A percentile compares a stretch with the other conserved stretches of the same genome.
Evolutionary conservation across 2,113 vertebrate genomes (phyloP).

Genomic region (Naja naja): DNA sequence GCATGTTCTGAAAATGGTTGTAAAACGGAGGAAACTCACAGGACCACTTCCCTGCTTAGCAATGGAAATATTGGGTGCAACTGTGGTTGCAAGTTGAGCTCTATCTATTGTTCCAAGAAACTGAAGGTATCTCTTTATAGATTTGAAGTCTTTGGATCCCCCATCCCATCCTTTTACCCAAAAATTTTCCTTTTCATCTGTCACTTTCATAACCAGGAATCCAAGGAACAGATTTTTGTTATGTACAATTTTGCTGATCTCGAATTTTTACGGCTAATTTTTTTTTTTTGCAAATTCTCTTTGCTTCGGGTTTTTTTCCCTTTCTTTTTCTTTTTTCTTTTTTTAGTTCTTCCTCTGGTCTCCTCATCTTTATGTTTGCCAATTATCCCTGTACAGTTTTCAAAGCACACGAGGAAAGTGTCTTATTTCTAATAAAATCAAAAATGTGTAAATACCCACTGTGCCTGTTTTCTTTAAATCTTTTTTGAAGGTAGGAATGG

Average conservation of each 20-base stretch:
- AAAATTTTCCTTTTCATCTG: neutral
- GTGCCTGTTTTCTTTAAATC: constrained; percentile 42
- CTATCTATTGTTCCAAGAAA: neutral
- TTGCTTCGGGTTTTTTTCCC: constrained; percentile 12
- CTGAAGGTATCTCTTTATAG: constrained; percentile 84
- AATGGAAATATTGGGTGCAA: too few relatives aligned
- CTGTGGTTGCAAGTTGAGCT: too few relatives aligned
- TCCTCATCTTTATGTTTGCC: constrained; percentile 42
- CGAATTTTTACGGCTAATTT: constrained; percentile 53
- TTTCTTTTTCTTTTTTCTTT: too few relatives aligned
- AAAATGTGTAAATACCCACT: constrained; percentile 47
- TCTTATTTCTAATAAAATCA: constrained; percentile 95
- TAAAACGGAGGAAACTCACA: too few relatives aligned
- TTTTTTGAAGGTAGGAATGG: neutral
- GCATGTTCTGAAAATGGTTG: too few relatives aligned
- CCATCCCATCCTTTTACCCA: rapidly evolving
- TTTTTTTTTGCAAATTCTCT: constrained; percentile 46
- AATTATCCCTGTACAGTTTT: constrained; percentile 89
- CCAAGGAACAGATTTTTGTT: constrained; percentile 82
- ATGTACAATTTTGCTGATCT: constrained; percentile 76
- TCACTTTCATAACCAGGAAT: constrained; percentile 74
- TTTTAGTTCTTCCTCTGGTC: constrained; percentile 36
- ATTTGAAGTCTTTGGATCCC: constrained; percentile 57
- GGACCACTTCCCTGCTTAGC: too few relatives aligned
- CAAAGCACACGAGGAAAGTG: constrained; percentile 95